Evolutionary conservation across 2,888 invertebrate species (phyloP).

Genomic region (Balanococcus diminutus): DNA sequence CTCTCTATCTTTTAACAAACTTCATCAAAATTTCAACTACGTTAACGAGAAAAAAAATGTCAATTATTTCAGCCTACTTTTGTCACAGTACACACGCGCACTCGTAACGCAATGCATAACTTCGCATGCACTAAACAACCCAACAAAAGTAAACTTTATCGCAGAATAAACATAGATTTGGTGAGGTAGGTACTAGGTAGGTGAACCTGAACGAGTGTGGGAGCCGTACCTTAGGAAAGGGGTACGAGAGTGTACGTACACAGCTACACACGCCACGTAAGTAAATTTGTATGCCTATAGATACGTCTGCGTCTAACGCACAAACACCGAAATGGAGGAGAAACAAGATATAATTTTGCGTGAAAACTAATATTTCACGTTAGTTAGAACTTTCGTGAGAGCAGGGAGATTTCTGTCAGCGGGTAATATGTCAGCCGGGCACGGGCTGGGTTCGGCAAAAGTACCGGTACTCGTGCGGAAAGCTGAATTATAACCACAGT

Average conservation of each 20-base stretch:
- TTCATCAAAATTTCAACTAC: neutral
- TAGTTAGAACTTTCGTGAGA: constrained; percentile 12
- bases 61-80: neutral
- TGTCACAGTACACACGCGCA: neutral
- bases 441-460: neutral
- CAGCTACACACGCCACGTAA: neutral
- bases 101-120: neutral
- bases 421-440: constrained; percentile 6
- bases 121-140: neutral
- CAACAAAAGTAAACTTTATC: neutral
- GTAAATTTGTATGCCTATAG: too few species aligned
- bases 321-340: constrained; percentile 3
- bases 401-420: neutral
- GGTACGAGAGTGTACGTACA: neutral
- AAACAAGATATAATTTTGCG: constrained; percentile 1
- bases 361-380: constrained; percentile 13
- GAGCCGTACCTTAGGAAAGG: neutral
- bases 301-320: neutral
- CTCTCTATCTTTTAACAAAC: neutral
- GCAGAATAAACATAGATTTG: neutral
- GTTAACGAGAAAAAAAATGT: neutral
- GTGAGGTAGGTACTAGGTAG: neutral
- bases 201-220: neutral
- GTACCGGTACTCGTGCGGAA: constrained; percentile 22
- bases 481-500: constrained; percentile 17